These are phyloP conservation scores for Lithophane semibrunnea DNA, from an alignment of 2,888 invertebrate species.

Conservation along the genomic window DNA sequence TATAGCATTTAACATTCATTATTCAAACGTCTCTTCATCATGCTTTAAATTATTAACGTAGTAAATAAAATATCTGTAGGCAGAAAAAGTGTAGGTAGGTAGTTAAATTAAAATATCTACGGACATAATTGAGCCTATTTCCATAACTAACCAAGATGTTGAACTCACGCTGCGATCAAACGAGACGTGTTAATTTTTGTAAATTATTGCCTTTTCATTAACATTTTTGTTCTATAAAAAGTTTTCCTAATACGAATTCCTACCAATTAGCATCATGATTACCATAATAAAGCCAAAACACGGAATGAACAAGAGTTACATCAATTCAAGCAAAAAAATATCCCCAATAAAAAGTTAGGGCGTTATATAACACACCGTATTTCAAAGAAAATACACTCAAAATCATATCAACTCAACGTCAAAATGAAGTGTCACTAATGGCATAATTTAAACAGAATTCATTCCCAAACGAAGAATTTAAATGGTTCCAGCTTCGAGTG, in stretches of 20 bases:
- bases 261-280: conserved; percentile 36
- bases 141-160: conserved; percentile 64
- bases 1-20: neutral
- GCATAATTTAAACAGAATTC: conserved; percentile 67
- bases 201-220: conserved; percentile 50
- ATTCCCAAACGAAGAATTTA: conserved; percentile 80
- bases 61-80: conserved; percentile 34
- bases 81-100: conserved; percentile 39
- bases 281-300: conserved; percentile 12
- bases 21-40: neutral
- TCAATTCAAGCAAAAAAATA: neutral
- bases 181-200: conserved; percentile 59
- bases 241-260: conserved; percentile 13
- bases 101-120: conserved; percentile 54
- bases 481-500: conserved; percentile 80
- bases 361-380: conserved; percentile 23
- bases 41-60: conserved; percentile 17
- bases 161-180: conserved; percentile 65
- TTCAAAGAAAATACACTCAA: conserved; percentile 10
- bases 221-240: conserved; percentile 45
- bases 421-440: conserved; percentile 59
- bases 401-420: conserved; percentile 34
- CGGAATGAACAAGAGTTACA: neutral
- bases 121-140: conserved; percentile 53
- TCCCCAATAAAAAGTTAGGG: neutral